phyloP scores from a whole-genome alignment of 2,797 vertebrate genomes.

The Eulemur rubriventer region DNA sequence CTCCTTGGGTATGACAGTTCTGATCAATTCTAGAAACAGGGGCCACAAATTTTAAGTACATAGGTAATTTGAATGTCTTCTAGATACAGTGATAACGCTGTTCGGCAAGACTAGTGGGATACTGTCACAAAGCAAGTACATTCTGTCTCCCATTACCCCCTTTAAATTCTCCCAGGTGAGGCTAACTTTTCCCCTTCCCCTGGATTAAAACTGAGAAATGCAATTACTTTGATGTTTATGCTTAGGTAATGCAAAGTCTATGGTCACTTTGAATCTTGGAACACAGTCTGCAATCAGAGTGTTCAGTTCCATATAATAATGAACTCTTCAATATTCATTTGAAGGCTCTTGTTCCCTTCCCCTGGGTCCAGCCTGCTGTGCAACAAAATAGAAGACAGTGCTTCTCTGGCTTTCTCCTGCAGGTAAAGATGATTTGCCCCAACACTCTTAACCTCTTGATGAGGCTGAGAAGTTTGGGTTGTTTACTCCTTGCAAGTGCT shows the following conservation, averaged over 20 bases:
- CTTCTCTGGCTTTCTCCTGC: not conserved
- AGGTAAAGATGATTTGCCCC: not conserved
- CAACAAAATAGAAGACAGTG: not conserved
- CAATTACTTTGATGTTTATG: not conserved
- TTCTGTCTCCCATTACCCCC: not conserved
- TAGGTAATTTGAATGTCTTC: not conserved
- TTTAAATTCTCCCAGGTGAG: not conserved
- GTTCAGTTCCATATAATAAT: not conserved
- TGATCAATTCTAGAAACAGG: conserved; percentile 32
- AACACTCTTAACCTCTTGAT: not conserved
- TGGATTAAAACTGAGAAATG: not conserved
- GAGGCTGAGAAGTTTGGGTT: not conserved
- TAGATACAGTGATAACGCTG: not conserved
- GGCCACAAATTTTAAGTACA: not conserved
- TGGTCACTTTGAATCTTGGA: conserved; percentile 38
- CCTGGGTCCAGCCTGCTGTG: not conserved
- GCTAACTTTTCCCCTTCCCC: not conserved
- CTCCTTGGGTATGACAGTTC: not conserved
- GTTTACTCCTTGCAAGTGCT: not conserved
- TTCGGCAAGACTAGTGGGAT: not conserved
- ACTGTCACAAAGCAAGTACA: not conserved
- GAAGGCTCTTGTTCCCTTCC: not conserved
- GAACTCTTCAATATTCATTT: conserved; percentile 24
- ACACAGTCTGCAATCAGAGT: not conserved
- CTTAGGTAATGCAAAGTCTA: not conserved